Base-by-base conservation (phyloP, 2,888 invertebrate genomes). In the Sinodicranocentrus sp. region DNA sequence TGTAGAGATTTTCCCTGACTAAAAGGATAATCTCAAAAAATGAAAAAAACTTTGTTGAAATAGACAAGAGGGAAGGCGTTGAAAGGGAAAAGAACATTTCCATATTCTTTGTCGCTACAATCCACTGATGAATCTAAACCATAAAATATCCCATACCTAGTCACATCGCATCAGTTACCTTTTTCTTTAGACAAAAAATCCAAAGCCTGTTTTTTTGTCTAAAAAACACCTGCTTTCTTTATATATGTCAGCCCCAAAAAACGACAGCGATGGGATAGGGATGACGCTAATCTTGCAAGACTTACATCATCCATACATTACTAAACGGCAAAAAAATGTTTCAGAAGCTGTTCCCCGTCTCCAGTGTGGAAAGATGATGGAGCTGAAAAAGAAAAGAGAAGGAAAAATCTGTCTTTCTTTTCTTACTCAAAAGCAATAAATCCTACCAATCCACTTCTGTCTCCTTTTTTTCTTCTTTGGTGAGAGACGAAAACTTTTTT, bases 401-500 rank as follows among this genome's bases (percentile, higher is more conserved):
- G 54, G 72, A 33, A 83, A 77, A 83, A 77, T 77, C 65, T 77
- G 77, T 75, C 73, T 67, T 71, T 83, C 54, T 82, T 82, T 82
- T 75, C 72, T 63, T 71, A 13, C 71, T 75, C 59, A 43, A 72
- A 77, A 83, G 83, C 83, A 83, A 83, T 83, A 83, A 83, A 83
- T 83, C 77, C 77, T 72, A 65, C 54, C 83, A 72, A 83, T 77
- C 77, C 77, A 83, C 83, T 77, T 83, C 72, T 83, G 83, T 83
- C 83, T 77, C 59, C 67, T 67, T 83, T 67, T 72, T 59, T 25
- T 59, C 48, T 17, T 17, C 65, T 5, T 2, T 28, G 8, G 54
- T 23, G 13, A 26, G 48, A 57, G 44, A 25, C 70, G 59, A 67
- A 80, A 82, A 75, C 68, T 65, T 70, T 26, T 33, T 28, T 26